Percentiles rank a stretch among this genome's conserved stretches.
These are phyloP conservation scores for Piprites chloris DNA, from an alignment of 2,113 vertebrate genomes.

Conservation along the genomic window DNA sequence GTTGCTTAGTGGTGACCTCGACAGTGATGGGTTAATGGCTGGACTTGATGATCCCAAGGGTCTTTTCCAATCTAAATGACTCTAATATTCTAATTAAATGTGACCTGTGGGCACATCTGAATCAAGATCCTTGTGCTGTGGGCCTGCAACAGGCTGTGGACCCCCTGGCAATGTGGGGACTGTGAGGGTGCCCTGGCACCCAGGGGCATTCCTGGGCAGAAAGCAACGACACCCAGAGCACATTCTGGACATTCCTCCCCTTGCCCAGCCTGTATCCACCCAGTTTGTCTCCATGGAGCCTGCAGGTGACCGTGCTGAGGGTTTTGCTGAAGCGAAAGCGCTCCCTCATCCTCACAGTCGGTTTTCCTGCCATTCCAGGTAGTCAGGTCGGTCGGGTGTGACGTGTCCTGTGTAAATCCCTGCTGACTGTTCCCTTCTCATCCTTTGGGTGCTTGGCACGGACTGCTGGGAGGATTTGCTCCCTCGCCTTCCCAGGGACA, in stretches of 20 bases:
- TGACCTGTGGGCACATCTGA: fast-evolving
- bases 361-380: neutral
- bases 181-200: neutral
- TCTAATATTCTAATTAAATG: neutral
- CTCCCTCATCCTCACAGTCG: neutral
- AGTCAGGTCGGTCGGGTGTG: neutral
- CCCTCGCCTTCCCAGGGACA: neutral
- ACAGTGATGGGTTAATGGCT: neutral
- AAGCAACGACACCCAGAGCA: neutral
- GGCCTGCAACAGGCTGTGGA: neutral
- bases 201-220: neutral
- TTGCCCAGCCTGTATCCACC: neutral
- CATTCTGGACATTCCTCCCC: neutral
- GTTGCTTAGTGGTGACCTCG: neutral
- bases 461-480: neutral
- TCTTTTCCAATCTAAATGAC: neutral
- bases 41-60: neutral
- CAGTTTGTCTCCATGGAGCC: neutral
- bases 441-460: neutral
- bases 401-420: neutral
- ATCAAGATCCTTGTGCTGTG: neutral
- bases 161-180: neutral
- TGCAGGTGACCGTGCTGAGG: neutral
- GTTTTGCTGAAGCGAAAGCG: neutral
- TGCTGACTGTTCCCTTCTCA: neutral